Base-by-base conservation (phyloP, 1,140 invertebrate species). In the Bemisia tabaci region DNA sequence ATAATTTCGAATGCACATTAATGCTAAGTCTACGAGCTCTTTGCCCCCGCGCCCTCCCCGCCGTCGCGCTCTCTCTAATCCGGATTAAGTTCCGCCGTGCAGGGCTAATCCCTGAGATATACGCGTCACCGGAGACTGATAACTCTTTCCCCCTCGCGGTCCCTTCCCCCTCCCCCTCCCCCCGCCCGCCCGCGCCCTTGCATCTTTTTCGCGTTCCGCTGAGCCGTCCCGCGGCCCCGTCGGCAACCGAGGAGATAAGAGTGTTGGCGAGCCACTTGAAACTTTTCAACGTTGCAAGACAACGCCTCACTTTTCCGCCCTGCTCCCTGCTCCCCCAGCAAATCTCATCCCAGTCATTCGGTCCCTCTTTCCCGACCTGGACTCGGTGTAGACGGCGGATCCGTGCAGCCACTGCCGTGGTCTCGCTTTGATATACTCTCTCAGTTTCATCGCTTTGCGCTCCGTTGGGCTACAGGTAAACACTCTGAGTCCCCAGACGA, bases 1-100 rank as follows among this genome's bases (percentile, higher is more conserved):
- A 68, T 68, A 68, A 68, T 68, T 68, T 64, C 67, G 33, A 65
- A 68, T 68, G 67, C 67, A 64, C 67, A 68, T 68, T 68, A 68
- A 68, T 68, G 64, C 67, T 68, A 68, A 68, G 67, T 64, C 62
- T 60, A 17, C 60, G 64, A 24, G 67, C 64, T 64, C 60, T 48
- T 48, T 61, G 60, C 60, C 25, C 67, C n/a, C 64, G 63, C 64
- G 64, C 59, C 65, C 65, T 65, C 67, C 63, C 24, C 60, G 33
- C 67, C 33, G 17, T 48, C 33, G 33, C 33, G 17, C 33, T 48
- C 33, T 48, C 33, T 48, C 26, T 68, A 65, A 68, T 68, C 67
- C 67, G 64, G 67, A 68, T 68, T 68, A 68, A 48, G 33, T 48
- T 48, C 33, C 33, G 33, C 33, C 33, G 60, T 61, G 62, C 11